These are phyloP conservation scores for Theocolax elegans DNA, from an alignment of 1,140 invertebrate genomes.

Conservation along the genomic window DNA sequence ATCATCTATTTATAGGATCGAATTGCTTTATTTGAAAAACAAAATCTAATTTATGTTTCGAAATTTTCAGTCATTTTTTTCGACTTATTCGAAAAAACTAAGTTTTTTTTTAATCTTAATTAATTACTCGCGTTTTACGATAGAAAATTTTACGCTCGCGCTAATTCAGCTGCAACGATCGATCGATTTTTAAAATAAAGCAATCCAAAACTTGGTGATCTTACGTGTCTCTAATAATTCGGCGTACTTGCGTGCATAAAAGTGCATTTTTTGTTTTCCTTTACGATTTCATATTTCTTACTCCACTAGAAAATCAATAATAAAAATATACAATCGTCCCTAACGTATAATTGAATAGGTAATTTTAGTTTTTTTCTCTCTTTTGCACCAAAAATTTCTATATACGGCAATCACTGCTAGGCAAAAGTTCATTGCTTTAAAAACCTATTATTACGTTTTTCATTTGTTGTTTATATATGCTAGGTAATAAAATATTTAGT, in stretches of 20 bases:
- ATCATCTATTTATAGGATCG: neutral
- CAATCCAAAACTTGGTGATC: neutral
- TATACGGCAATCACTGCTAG: conserved; percentile 21
- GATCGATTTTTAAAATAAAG: conserved; percentile 4
- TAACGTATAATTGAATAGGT: conserved; percentile 3
- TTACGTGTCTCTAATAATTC: conserved; percentile 15
- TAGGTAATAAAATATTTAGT: neutral
- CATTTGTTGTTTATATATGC: no score
- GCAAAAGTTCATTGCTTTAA: neutral
- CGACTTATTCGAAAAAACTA: neutral
- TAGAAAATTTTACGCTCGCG: no score
- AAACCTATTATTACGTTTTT: neutral
- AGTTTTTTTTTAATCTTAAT: neutral
- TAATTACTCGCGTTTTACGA: neutral
- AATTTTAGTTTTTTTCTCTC: neutral
- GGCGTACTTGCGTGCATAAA: conserved; percentile 3
- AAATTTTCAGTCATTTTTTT: neutral
- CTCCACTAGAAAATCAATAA: conserved; percentile 6
- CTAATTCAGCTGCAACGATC: no score
- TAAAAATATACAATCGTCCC: conserved; percentile 1
- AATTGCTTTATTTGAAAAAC: conserved; percentile 4
- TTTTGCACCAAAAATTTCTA: no score
- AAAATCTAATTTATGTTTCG: neutral
- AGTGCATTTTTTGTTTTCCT: neutral
- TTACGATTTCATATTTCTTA: neutral